Evolutionary conservation across 2,888 invertebrate species (phyloP), one percentile per base, ranked within the genome.

Genomic region (Alviniconcha strummeri): DNA sequence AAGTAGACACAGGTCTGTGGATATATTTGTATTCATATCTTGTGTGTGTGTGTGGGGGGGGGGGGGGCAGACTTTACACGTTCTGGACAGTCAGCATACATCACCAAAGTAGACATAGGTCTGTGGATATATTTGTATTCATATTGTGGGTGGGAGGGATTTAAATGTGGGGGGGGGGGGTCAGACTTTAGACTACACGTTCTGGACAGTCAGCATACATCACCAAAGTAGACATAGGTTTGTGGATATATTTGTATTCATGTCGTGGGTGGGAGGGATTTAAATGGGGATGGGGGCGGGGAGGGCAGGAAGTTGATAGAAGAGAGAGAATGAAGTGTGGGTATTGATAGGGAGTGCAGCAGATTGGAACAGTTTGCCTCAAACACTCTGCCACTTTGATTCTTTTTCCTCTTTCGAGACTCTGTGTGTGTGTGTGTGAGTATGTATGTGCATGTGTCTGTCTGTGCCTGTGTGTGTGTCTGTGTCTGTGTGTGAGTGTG

Each of bases 51-150:
- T 36, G 36, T 36, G 80, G 84, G 71, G 19, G 85, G 86, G 9
- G 83, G 97, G 81, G 96, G 97, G 96, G 96, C 97, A 71, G 98
- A 98, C 93, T 98, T 98, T 93, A 98, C 96, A 98, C 86, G 98
- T 99, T 91, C 97, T 98, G 90, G 98, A 98, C 56, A 97, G 97
- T 84, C 97, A 97, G 98, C 98, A n/a, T 97, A 98, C 17, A 98
- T 98, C 57, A 98, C 98, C 5, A 97, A 97, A 52, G 98, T 98
- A 88, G 98, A 98, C 94, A 96, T 97, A 67, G 97, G 94, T 94
- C 86, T 86, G 86, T 83, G 64, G 19, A 19, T 71, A n/a, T 36
- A 15, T 9, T n/a, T 19, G 15, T 6, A 36, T 79, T 64, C 9
- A 8, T 77, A 11, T 64, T n/a, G n/a, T n/a, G n/a, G n/a, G n/a